Base-by-base conservation (phyloP, 2,113 vertebrate species). In the Myxocyprinus asiaticus region DNA sequence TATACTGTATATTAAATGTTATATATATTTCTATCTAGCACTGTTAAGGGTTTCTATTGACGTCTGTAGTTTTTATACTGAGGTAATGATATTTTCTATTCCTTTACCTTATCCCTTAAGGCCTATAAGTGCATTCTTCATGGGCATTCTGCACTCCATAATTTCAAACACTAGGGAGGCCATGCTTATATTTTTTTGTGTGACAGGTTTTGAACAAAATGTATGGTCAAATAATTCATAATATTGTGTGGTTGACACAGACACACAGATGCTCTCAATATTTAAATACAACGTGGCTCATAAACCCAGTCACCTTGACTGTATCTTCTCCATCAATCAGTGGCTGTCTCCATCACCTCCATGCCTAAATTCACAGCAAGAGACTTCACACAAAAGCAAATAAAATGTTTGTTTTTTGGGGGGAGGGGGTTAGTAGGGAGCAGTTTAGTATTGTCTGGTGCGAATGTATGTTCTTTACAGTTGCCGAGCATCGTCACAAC, bases 171-270 rank as follows among this genome's bases (percentile, higher is more conserved):
- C 87, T 50, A 80, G 88, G 86, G 87, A 84, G 74, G 84, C 48
- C 78, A 77, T 22, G 73, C 87, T 33, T 33, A 33, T 82, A 89
- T 91, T 82, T 82, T 88, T 83, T 87, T 77, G 76, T 83, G 59
- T 89, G 90, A 91, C 89, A 92, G 83, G 85, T 88, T 87, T 91
- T 90, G 85, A 90, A 89, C 88, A 90, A 91, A 92, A 90, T 87
- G 87, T 87, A 89, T 89, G 90, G 89, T 91, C 91, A 91, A 91
- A 94, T 93, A 91, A 90, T 84, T 93, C 90, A 89, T 89, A 93
- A 92, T 93, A 89, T 87, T 88, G 82, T 64, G 53, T 66, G 69
- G 75, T 78, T 92, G 91, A 92, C 92, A 89, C 68, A 80, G 84
- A 67, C 78, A 12, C 61, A 51, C 88, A 33, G 22, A 33, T 3